phyloP scores from a whole-genome alignment of 2,888 invertebrate species.

The Spodoptera picta region DNA sequence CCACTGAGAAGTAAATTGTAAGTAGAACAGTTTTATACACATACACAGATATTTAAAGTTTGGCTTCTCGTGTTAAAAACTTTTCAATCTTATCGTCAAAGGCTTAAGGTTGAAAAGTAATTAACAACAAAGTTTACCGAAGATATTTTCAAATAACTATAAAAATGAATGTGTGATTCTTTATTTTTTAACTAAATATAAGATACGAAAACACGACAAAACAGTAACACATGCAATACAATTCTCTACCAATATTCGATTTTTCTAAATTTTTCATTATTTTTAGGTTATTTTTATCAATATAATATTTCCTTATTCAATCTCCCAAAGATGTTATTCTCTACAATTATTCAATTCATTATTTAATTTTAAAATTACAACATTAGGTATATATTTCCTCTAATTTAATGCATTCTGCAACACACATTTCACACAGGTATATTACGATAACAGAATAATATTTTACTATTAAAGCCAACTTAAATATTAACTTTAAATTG shows the following conservation, averaged over 20 bases:
- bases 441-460: conserved; percentile 3
- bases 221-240: not conserved
- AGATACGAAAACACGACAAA: conserved; percentile 16
- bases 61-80: too few species aligned
- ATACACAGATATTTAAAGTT: conserved; percentile 14
- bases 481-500: conserved; percentile 23
- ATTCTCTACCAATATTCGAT: not conserved
- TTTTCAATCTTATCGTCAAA: too few species aligned
- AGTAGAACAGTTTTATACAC: conserved; percentile 32
- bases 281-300: too few species aligned
- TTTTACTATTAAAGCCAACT: conserved; percentile 15
- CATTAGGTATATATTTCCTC: conserved; percentile 25
- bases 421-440: not conserved
- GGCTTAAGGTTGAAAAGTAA: too few species aligned
- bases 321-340: too few species aligned
- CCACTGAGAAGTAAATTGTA: conserved; percentile 61
- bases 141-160: conserved; percentile 18
- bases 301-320: too few species aligned
- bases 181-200: conserved; percentile 13
- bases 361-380: conserved; percentile 11
- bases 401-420: conserved; percentile 20
- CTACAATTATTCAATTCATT: conserved; percentile 8
- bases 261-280: not conserved
- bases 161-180: conserved; percentile 19
- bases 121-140: not conserved